Conservation (phyloP, 2,113 vertebrate genomes). For the Semicossyphus pulcher region DNA sequence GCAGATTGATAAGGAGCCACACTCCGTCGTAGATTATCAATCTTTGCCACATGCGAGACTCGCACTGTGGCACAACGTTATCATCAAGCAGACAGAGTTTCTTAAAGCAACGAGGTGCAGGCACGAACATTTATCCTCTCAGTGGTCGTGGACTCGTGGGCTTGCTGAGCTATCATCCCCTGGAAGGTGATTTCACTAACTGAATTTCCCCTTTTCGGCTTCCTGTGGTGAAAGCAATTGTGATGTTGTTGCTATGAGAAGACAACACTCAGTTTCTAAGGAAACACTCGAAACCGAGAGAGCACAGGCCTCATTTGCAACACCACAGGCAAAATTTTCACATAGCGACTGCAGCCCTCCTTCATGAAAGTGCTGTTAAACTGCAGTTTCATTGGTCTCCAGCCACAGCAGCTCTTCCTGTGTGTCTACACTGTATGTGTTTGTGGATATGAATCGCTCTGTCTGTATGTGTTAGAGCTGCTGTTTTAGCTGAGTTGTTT, state of each 20-base stretch:
- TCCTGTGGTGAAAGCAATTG: slow-evolving; percentile 71
- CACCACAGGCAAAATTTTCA: slow-evolving; percentile 49
- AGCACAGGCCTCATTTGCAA: slow-evolving; percentile 54
- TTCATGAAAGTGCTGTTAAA: slow-evolving; percentile 10
- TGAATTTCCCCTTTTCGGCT: slow-evolving; percentile 72
- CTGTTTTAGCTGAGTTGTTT: neutral
- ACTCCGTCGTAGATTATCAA: slow-evolving; percentile 15
- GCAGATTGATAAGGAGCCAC: slow-evolving; percentile 37
- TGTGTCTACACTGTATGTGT: neutral
- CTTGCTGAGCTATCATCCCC: slow-evolving; percentile 35
- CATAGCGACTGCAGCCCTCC: slow-evolving; percentile 39
- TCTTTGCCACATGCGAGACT: slow-evolving; percentile 3
- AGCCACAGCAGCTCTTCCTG: neutral
- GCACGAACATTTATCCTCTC: slow-evolving; percentile 39
- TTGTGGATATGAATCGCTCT: neutral
- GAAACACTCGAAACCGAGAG: slow-evolving; percentile 63
- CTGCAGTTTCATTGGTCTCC: slow-evolving; percentile 6
- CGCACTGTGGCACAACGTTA: slow-evolving; percentile 29
- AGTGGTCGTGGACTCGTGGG: slow-evolving; percentile 25
- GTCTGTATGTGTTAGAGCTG: neutral
- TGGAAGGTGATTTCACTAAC: slow-evolving; percentile 65
- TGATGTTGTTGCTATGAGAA: slow-evolving; percentile 71
- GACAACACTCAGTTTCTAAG: slow-evolving; percentile 77
- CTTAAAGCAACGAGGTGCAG: slow-evolving; percentile 4
- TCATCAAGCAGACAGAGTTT: slow-evolving; percentile 48